Evolutionary conservation across 2,888 invertebrate species (phyloP).

Genomic region (Andrena fulva): DNA sequence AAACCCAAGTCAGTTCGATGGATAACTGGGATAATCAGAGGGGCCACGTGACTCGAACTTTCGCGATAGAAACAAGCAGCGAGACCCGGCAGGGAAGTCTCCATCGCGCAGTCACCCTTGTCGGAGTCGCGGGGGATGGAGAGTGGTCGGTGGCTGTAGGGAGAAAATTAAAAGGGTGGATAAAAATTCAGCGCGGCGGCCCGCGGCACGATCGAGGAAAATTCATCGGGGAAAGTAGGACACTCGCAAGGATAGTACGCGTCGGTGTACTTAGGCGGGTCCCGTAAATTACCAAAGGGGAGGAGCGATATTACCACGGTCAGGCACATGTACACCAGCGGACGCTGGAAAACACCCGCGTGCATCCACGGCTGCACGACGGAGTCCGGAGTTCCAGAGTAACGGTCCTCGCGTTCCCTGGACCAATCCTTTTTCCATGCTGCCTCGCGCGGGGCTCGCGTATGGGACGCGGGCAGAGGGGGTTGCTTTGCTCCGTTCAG

Average conservation of each 20-base stretch:
- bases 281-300: slow-evolving; percentile 66
- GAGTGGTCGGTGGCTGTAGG: not conserved
- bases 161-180: slow-evolving; percentile 29
- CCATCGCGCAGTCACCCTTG: not conserved
- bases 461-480: slow-evolving; percentile 31
- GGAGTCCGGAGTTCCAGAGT: slow-evolving; percentile 15
- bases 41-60: too few relatives aligned
- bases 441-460: slow-evolving; percentile 25
- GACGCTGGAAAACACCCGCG: not conserved
- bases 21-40: too few relatives aligned
- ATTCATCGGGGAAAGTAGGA: slow-evolving; percentile 62
- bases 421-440: slow-evolving; percentile 43
- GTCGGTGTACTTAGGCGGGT: slow-evolving; percentile 57
- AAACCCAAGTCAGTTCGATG: too few relatives aligned
- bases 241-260: slow-evolving; percentile 54
- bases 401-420: slow-evolving; percentile 27
- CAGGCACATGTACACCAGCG: slow-evolving; percentile 33
- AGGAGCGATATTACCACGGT: slow-evolving; percentile 63
- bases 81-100: not conserved
- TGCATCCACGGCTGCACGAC: slow-evolving; percentile 23
- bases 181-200: slow-evolving; percentile 12
- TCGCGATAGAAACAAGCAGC: too few relatives aligned
- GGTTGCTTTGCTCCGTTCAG: slow-evolving; percentile 55
- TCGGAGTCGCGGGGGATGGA: not conserved
- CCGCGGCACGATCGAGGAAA: slow-evolving; percentile 54